Conservation (phyloP, 2,113 vertebrate genomes). For the Chionodraco myersi region DNA sequence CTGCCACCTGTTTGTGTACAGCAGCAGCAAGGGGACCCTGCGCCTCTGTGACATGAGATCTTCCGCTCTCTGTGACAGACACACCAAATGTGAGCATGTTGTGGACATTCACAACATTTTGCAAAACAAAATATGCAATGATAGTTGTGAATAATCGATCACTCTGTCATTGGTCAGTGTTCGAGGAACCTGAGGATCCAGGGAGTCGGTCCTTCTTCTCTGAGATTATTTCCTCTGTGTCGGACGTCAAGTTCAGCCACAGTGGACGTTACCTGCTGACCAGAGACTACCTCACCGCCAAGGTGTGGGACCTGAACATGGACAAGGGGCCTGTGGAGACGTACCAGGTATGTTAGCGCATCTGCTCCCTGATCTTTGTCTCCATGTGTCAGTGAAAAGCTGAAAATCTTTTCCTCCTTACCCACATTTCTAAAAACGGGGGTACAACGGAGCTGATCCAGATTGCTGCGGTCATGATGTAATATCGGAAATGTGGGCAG, state of each 20-base stretch:
- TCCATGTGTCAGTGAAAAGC: not conserved
- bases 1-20: constrained; percentile 92
- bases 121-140: not conserved
- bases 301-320: constrained; percentile 86
- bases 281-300: constrained; percentile 85
- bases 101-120: not conserved
- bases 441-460: no score
- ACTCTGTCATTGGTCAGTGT: constrained; percentile 69
- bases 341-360: constrained; percentile 76
- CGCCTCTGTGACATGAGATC: constrained; percentile 94
- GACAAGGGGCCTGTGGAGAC: constrained; percentile 85
- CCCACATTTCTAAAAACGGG: no score
- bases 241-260: constrained; percentile 86
- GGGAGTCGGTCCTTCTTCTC: constrained; percentile 85
- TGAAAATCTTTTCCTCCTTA: no score
- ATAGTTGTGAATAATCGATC: not conserved
- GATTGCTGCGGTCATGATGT: no score
- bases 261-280: constrained; percentile 85
- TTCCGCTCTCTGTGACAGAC: constrained; percentile 89
- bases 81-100: constrained; percentile 89
- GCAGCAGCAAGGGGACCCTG: constrained; percentile 94
- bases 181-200: constrained; percentile 85
- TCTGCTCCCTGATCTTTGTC: not conserved
- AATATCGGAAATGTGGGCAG: no score
- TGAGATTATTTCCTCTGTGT: constrained; percentile 86